Evolutionary conservation across 1,140 invertebrate species (phyloP), one percentile per base, ranked within the genome.

Genomic region (Drosophila bifasciata): DNA sequence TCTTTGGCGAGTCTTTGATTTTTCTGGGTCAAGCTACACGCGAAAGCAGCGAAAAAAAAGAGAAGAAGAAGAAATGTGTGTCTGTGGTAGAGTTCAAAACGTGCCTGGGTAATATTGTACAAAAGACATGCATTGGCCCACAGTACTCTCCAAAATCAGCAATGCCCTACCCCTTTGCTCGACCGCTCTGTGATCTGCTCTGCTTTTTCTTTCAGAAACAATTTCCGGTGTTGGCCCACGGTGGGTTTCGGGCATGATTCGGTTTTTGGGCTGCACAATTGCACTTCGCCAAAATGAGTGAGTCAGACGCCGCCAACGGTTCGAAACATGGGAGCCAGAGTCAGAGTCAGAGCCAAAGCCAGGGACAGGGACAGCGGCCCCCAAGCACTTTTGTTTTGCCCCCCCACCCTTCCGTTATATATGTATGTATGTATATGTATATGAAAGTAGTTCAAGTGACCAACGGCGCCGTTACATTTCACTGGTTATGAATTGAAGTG

Each of bases 401-500:
- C 17, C 15, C 8, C 8, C 9, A 8, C 17, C 15, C 3, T 45
- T 1, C 17, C 17, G 9, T 11, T 45, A 44, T 44, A 11, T 15
- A n/a, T n/a, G n/a, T n/a, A n/a, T n/a, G n/a, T n/a, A 15, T 13
- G 5, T n/a, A n/a, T 48, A 40, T 53, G 32, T 15, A 70, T 57
- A 68, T 49, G 76, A 83, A 83, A 84, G 79, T 83, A 83, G 79
- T 83, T 83, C 79, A 83, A 83, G 75, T 83, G 75, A 66, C 79
- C 79, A 79, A 75, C 63, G 75, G 75, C 79, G 79, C 79, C 79
- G 75, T 79, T 84, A 83, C 79, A 83, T 84, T 79, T 83, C 79
- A 74, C 64, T 83, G 79, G 56, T 74, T 78, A 58, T 57, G 62
- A 81, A 77, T 28, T 83, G 62, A 64, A 77, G 73, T 77, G 62